Base-by-base conservation (phyloP, 2,888 invertebrate species). In the Xestia ashworthii region DNA sequence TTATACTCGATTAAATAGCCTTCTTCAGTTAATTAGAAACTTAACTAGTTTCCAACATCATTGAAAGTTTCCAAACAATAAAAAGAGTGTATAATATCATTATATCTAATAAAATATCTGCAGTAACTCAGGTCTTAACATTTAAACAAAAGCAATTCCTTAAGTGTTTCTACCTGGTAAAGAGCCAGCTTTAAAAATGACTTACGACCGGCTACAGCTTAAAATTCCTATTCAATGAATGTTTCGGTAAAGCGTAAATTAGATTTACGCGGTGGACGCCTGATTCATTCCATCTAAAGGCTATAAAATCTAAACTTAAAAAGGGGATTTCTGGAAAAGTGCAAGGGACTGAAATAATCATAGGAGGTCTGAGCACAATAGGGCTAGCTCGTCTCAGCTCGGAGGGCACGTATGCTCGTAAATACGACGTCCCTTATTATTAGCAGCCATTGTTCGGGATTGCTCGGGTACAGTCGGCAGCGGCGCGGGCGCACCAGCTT, bases 361-460 rank as follows among this genome's bases (percentile, higher is more conserved):
- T 95, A 96, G 96, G 96, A 96, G 96, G 96, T 96, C 96, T 93
- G 87, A 87, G 94, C 92, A 96, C 96, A 96, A 96, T 96, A 95
- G 95, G 93, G 92, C 92, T 93, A 91, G 94, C 94, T 94, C 95
- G 95, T 96, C 95, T 93, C 93, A 93, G 93, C 93, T 93, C 91
- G 89, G 92, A 94, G 93, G 93, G 96, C 96, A 96, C 96, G 96
- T 96, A 96, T 95, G 95, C 92, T 96, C 96, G 94, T 96, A 96
- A 96, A 96, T 96, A 96, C 95, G 93, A 92, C 93, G 95, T 94
- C 92, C 94, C 95, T 95, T 96, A 96, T 96, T 96, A 96, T 96
- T 96, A 96, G 95, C 93, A 91, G 91, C 95, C 94, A 96, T 96
- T 96, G 96, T 96, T 96, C 94, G 92, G 92, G 90, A 92, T 92